A percentile compares a stretch with the other conserved stretches of the same genome.
Conservation (phyloP, 2,113 vertebrate species). For the Bungarus multicinctus region DNA sequence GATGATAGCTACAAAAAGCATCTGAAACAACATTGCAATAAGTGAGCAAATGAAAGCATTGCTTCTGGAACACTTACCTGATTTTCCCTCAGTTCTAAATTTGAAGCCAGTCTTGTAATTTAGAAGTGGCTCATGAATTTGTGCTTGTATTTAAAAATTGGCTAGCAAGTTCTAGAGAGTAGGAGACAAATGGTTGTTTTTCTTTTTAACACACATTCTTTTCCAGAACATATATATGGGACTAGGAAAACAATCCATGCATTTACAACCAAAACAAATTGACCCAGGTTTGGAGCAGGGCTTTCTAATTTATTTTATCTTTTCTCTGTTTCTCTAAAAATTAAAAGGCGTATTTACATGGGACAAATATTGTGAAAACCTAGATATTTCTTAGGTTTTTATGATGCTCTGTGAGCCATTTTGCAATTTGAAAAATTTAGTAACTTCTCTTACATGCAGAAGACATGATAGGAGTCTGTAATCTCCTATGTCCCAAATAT, state of each 20-base stretch:
- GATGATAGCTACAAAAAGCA: constrained; percentile 99
- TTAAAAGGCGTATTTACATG: not conserved
- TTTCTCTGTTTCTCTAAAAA: not conserved
- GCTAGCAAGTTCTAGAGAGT: not conserved
- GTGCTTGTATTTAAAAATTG: not conserved
- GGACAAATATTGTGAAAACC: not conserved
- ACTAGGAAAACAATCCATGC: not conserved
- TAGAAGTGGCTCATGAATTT: not conserved
- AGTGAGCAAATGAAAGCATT: constrained; percentile 71
- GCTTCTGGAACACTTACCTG: not conserved
- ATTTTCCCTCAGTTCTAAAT: not conserved
- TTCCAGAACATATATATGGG: not conserved
- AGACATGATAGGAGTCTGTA: no score
- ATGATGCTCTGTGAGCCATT: not conserved
- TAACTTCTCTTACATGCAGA: not conserved
- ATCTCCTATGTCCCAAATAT: not conserved
- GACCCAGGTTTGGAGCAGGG: not conserved
- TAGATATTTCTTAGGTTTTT: not conserved
- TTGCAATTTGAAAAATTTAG: not conserved
- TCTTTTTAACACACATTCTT: no score
- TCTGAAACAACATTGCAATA: constrained; percentile 98
- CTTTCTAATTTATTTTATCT: not conserved
- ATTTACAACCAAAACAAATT: not conserved
- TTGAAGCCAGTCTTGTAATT: not conserved
- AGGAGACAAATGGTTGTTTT: not conserved